phyloP scores from a whole-genome alignment of 2,797 vertebrate genomes.

The Galagoides demidoff region DNA sequence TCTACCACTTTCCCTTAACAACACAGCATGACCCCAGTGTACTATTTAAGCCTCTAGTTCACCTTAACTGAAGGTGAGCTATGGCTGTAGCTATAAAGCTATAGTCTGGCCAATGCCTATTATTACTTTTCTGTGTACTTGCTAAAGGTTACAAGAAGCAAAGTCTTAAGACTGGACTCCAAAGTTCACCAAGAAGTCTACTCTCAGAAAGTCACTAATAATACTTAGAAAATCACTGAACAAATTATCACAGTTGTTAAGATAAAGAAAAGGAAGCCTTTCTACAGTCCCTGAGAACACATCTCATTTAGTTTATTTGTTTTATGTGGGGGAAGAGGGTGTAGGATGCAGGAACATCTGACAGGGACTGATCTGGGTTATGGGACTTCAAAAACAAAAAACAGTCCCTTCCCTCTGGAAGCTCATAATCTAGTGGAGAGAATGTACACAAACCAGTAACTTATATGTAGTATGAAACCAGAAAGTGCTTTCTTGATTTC shows the following conservation, averaged over 20 bases:
- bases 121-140: not conserved
- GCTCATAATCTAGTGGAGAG: not conserved
- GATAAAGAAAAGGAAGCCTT: not conserved
- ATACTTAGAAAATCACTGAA: not conserved
- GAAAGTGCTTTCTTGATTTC: not conserved
- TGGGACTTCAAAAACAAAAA: not conserved
- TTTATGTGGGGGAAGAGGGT: not conserved
- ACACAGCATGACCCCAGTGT: not conserved
- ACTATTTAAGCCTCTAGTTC: not conserved
- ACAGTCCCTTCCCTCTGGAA: not conserved
- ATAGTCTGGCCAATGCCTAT: not conserved
- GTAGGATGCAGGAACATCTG: not conserved
- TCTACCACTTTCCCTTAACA: not conserved
- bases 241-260: not conserved
- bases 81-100: no score
- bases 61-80: not conserved
- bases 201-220: not conserved
- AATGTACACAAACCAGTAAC: not conserved
- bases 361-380: not conserved
- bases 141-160: not conserved
- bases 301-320: not conserved
- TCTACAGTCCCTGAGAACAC: not conserved
- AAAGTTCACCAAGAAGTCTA: not conserved
- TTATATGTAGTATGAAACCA: not conserved
- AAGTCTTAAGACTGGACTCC: not conserved